Evolutionary conservation across 1,140 invertebrate genomes (phyloP).

Genomic region (Whitmania pigra): DNA sequence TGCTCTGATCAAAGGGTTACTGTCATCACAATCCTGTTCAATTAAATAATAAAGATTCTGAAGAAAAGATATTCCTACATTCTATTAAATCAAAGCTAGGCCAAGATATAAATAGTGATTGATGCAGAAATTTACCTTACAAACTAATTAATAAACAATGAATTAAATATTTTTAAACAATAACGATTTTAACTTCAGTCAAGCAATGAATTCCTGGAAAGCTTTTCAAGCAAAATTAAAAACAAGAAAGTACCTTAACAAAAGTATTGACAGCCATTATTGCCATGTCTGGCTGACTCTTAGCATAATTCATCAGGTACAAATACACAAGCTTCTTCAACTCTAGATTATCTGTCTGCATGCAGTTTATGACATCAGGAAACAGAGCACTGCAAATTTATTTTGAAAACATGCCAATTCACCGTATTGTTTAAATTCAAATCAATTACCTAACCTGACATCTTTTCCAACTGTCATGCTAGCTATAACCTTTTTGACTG

Average conservation of each 20-base stretch:
- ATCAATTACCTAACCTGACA: conserved; percentile 44
- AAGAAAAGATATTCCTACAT: too few species aligned
- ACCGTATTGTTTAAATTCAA: background rate
- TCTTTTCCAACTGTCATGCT: conserved; percentile 95
- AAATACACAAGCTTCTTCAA: conserved; percentile 97
- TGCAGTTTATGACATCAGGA: conserved; percentile 98
- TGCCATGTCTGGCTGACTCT: conserved; percentile 98
- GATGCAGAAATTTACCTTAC: too few species aligned
- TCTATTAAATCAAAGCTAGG: too few species aligned
- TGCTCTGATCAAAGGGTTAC: conserved; percentile 94
- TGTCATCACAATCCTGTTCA: conserved; percentile 94
- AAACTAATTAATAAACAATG: too few species aligned
- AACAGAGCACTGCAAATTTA: conserved; percentile 64
- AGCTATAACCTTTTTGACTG: conserved; percentile 99
- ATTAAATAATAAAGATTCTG: background rate
- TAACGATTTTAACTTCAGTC: too few species aligned
- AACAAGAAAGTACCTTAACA: conserved; percentile 67
- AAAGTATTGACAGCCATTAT: conserved; percentile 99
- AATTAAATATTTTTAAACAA: background rate
- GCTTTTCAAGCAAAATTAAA: background rate
- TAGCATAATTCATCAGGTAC: conserved; percentile 99
- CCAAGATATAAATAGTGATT: too few species aligned
- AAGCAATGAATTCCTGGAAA: too few species aligned
- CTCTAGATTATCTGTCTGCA: conserved; percentile 99
- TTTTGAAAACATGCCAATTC: background rate